A percentile compares a stretch with the other conserved stretches of the same genome.
Conservation (phyloP, 2,113 vertebrate genomes). For the Fulmarus glacialis region DNA sequence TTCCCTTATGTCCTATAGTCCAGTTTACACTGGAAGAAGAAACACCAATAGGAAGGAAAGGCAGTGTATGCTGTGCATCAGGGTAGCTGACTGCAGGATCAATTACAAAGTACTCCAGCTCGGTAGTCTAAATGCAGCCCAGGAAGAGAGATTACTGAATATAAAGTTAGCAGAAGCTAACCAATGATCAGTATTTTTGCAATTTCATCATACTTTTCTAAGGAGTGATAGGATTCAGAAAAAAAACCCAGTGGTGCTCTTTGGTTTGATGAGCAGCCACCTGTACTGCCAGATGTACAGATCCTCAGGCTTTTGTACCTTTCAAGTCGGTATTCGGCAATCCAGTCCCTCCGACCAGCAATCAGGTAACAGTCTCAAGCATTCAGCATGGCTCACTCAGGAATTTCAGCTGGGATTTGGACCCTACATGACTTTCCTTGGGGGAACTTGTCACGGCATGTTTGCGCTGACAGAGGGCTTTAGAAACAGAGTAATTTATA, state of each 20-base stretch:
- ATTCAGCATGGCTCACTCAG: conserved; percentile 4
- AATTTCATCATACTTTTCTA: not conserved
- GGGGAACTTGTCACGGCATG: not conserved
- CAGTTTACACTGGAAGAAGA: not conserved
- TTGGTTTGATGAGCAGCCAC: conserved; percentile 10
- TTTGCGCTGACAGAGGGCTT: not conserved
- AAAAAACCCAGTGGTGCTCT: not conserved
- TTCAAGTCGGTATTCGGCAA: not conserved
- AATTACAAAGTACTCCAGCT: not conserved
- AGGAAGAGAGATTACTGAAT: not conserved
- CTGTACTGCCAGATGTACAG: conserved; percentile 40
- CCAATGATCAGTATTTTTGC: not conserved
- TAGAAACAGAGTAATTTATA: conserved; percentile 3
- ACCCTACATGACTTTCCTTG: conserved; percentile 32
- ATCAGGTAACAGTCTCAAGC: not conserved
- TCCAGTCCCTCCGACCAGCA: not conserved
- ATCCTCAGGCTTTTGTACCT: conserved; percentile 35
- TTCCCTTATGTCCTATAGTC: not conserved
- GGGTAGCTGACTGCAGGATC: not conserved
- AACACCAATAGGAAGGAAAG: not conserved
- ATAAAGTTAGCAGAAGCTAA: not conserved
- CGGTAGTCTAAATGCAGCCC: not conserved
- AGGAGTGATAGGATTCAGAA: not conserved
- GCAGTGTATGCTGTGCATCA: not conserved
- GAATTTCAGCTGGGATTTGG: conserved; percentile 52